Percentiles rank a stretch among this genome's conserved stretches.
These are phyloP conservation scores for Antechinus stuartii DNA, from an alignment of 2,113 vertebrate genomes.

Conservation along the genomic window DNA sequence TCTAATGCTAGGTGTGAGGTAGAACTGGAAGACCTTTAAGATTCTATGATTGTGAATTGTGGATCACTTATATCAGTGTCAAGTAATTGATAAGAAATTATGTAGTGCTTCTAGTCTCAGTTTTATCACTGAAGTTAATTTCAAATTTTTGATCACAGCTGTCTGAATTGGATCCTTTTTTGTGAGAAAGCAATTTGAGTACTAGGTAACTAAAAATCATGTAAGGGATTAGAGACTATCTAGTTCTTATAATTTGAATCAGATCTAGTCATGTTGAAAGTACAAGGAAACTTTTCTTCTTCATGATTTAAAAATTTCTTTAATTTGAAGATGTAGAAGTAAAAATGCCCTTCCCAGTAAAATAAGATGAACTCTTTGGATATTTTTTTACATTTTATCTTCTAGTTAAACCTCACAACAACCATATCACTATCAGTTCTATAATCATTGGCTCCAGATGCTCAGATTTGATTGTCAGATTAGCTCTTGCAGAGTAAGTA, in stretches of 20 bases:
- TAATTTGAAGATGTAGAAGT: not conserved
- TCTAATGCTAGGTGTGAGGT: not conserved
- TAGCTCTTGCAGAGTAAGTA: not conserved
- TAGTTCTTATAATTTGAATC: conserved; percentile 13
- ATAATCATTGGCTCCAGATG: not conserved
- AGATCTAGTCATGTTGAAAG: conserved; percentile 7
- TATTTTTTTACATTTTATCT: not conserved
- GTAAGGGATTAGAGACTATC: not conserved
- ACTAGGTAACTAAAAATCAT: not conserved
- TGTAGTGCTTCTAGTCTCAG: not conserved
- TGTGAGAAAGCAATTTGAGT: conserved; percentile 16
- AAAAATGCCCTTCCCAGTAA: not conserved
- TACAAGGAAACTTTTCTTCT: not conserved
- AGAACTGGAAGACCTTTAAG: not conserved
- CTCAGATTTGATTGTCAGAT: not conserved
- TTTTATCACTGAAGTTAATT: conserved; percentile 8
- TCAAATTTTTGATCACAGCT: not conserved
- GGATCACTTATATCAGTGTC: conserved; percentile 9
- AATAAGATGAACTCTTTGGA: not conserved
- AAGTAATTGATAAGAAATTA: conserved; percentile 12
- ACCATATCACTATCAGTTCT: not conserved
- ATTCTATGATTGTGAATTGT: not conserved
- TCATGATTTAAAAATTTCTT: conserved; percentile 5
- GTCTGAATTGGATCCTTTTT: conserved; percentile 29
- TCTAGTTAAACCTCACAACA: not conserved